Base-by-base conservation (phyloP, 23 tunicate genomes). In the Diplosoma virens region DNA sequence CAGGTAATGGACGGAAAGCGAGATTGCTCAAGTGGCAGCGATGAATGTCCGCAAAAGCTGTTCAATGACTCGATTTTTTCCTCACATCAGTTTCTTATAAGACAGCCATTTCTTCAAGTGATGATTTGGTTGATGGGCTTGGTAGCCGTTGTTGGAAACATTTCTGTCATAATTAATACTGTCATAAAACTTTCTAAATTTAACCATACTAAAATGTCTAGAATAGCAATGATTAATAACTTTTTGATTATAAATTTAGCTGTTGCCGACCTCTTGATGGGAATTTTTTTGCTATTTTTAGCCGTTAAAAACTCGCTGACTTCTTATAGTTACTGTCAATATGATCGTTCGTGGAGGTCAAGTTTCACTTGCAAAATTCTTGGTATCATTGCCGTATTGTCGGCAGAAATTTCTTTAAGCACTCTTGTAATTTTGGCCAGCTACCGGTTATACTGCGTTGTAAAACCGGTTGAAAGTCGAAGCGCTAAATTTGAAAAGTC, bases 101-200 rank as follows among this genome's bases (percentile, higher is more conserved):
- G 69, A 22, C 67, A 73, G 37, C 72, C 63, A 16, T 75, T 87
- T 76, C 50, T 87, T 33, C 70, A 82, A 25, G 53, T 69, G 0
- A 81, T 87, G 87, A 72, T 87, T 0, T 87, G 95, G 95, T 59
- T 87, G 2, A 87, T 87, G 95, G 95, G 86, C 28, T 18, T 81
- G 11, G 6, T 82, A 14, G 80, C 95, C 25, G 30, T 76, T 32
- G 33, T 69, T 0, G 95, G 95, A 0, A 87, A 87, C 33, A 2
- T 52, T 1, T 45, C 73, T 2, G 95, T 87, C 7, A 22, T 82
- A 28, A 33, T 85, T 1, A 33, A 77, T 37, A 78, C 91, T 0
- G 32, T 71, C 5, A 24, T 59, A 1, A 11, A 59, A 0, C 30
- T 79, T 25, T 11, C 58, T 1, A 53, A 72, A 18, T 20, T 77